A percentile compares a stretch with the other conserved stretches of the same genome.
These are phyloP conservation scores for Siderastrea radians DNA, from an alignment of 92 coral and sea anemone species.

Conservation along the genomic window DNA sequence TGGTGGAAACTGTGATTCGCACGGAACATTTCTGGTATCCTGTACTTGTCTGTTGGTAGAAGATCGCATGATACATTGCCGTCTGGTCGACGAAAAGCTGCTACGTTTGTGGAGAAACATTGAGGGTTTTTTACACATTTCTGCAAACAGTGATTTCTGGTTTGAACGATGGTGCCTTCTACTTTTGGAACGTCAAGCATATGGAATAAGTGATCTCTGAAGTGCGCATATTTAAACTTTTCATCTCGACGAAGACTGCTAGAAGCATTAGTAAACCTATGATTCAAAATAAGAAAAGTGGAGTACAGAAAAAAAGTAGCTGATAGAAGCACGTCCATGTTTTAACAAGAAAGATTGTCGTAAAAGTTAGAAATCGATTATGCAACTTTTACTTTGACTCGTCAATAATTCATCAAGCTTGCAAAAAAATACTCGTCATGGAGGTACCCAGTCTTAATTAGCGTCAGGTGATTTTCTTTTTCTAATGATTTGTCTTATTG, in stretches of 20 bases:
- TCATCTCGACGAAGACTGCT: neutral
- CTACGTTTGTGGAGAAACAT: constrained; percentile 22
- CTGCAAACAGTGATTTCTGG: neutral
- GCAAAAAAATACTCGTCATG: too few relatives aligned
- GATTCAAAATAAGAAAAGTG: neutral
- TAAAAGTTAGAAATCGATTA: too few relatives aligned
- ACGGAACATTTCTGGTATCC: neutral
- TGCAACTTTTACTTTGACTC: too few relatives aligned
- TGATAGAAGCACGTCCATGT: neutral
- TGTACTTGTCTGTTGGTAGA: constrained; percentile 19
- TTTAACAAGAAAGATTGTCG: neutral
- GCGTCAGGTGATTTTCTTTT: too few relatives aligned
- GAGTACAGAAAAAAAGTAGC: neutral
- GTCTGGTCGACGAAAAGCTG: neutral
- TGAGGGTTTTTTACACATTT: neutral
- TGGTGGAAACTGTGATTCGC: constrained; percentile 21
- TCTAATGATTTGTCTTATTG: too few relatives aligned
- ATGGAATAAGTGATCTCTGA: constrained; percentile 5
- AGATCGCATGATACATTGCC: constrained; percentile 20
- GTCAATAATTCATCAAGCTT: too few relatives aligned
- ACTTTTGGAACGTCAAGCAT: neutral
- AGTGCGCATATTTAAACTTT: neutral
- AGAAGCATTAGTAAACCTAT: neutral
- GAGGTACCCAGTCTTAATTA: too few relatives aligned
- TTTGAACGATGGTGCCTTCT: neutral